phyloP scores from a whole-genome alignment of 1,140 invertebrate species.

The Phymastichus coffea region DNA sequence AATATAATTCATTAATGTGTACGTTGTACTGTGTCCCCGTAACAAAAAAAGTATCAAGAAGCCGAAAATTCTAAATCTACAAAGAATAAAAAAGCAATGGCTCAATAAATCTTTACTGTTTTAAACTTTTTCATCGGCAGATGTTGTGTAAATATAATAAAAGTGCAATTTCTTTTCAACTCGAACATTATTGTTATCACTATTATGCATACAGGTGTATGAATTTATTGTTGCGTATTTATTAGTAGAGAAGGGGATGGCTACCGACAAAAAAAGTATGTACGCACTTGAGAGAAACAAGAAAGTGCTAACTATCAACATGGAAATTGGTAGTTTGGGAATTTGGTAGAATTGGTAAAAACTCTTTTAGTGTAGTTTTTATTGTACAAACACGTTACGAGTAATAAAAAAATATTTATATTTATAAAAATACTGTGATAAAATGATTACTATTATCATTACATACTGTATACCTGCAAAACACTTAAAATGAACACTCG shows the following conservation, averaged over 20 bases:
- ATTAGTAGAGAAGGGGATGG: no score
- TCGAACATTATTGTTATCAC: constrained; percentile 1
- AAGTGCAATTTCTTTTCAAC: constrained; percentile 3
- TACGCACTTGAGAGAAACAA: background rate
- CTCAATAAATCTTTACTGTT: background rate
- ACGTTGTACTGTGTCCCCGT: background rate
- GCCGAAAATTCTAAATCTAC: no score
- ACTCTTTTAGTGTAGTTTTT: constrained; percentile 2
- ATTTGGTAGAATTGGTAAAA: constrained; percentile 2
- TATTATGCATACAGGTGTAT: background rate
- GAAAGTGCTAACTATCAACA: background rate
- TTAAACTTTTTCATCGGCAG: background rate
- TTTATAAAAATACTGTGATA: constrained; percentile 37
- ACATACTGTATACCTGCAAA: constrained; percentile 19
- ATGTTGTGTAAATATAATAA: constrained; percentile 10
- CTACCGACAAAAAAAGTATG: background rate
- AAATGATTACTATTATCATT: constrained; percentile 24
- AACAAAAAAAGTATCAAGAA: background rate
- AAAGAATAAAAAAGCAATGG: constrained; percentile 8
- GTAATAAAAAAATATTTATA: constrained; percentile 30
- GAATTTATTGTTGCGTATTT: background rate
- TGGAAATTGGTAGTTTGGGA: background rate
- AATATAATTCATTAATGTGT: no score
- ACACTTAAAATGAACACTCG: background rate
- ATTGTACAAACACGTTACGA: background rate